Conservation (phyloP, 2,113 vertebrate genomes). For the Lipotes vexillifer region DNA sequence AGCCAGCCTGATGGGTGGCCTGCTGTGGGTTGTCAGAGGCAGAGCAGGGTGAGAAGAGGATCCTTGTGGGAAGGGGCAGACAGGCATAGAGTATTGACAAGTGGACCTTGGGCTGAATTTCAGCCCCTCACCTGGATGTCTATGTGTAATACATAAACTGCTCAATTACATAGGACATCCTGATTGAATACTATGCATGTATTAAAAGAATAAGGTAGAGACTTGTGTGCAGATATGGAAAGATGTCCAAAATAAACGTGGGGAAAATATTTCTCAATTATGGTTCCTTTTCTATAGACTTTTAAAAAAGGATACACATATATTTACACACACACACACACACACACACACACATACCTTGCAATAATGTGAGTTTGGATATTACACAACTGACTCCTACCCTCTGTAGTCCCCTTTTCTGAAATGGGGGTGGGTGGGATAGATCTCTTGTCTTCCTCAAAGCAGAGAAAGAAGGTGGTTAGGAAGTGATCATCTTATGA, state of each 20-base stretch:
- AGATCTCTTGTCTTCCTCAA: background rate
- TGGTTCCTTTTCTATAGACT: background rate
- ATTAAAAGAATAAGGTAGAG: background rate
- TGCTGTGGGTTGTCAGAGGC: background rate
- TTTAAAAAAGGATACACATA: background rate
- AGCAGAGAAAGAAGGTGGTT: background rate
- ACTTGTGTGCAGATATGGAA: background rate
- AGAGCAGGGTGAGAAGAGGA: background rate
- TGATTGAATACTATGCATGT: background rate
- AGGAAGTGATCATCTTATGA: background rate
- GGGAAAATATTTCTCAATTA: background rate
- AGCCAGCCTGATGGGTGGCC: background rate
- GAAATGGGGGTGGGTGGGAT: background rate
- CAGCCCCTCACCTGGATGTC: background rate
- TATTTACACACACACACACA: background rate
- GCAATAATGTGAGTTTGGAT: background rate
- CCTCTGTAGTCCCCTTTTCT: background rate
- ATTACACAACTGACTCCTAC: background rate
- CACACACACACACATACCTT: background rate
- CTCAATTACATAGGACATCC: background rate
- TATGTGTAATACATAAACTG: background rate
- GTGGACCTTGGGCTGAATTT: background rate
- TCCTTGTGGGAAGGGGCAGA: background rate
- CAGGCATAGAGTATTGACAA: background rate
- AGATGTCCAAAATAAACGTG: background rate